Base-by-base conservation (phyloP, 2,888 invertebrate species). In the Cybosia mesomella region DNA sequence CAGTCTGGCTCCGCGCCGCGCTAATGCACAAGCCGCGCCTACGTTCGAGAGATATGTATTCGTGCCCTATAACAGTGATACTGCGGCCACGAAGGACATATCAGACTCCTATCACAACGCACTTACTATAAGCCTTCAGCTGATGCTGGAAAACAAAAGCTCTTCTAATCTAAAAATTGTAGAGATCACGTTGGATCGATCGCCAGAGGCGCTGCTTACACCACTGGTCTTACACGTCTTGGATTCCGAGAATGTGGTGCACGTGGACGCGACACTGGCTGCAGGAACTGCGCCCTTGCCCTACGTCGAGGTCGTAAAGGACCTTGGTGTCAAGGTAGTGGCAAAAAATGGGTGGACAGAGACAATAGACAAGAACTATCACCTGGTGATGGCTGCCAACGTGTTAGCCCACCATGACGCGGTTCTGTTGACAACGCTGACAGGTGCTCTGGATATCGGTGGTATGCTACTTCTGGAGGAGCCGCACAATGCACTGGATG, bases 1-100 rank as follows among this genome's bases (percentile, higher is more conserved):
- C 0, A 98, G 98, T 71, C 94, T 98, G 63, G 98, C 98, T 18
- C 98, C 98, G 63, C 96, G 98, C 67, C 96, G 98, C 75, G 97
- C 97, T 78, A 96, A 97, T 87, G 92, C 96, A 21, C 98, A 98
- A 92, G 93, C 97, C 5, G 87, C 97, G 22, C 98, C 99, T 39
- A 97, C 97, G 82, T 93, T 98, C 22, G 99, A 99, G 92, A 96
- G 96, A 78, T 98, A 98, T 91, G 93, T 95, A 60, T 99, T 98
- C 89, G 94, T 98, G 67, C 97, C 98, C 1, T 97, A 97, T 86
- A 95, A 96, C 76, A 96, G 96, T 85, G 83, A 85, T 55, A 65
- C 78, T 64, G 86, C 83, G 53, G 85, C 85, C 18, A 92, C 95
- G 62, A 96, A 96, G 82, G 96, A 96, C 85, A 90, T 95, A 2